Conservation (phyloP, 2,888 invertebrate genomes). For the Himalopsyche japonica region DNA sequence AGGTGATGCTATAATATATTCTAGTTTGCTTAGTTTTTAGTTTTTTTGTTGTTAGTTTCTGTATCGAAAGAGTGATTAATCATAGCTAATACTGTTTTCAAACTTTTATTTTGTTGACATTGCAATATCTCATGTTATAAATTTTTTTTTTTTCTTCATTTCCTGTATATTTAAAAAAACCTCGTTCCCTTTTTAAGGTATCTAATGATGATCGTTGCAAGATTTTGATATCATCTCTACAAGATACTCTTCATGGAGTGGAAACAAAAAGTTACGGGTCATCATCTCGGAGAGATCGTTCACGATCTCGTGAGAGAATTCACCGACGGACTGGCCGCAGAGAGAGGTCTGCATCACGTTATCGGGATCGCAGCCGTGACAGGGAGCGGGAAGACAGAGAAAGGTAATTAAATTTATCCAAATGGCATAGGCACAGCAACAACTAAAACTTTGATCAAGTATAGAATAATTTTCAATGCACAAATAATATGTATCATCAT, state of each 20-base stretch:
- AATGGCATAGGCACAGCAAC: neutral
- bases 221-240: conserved; percentile 93
- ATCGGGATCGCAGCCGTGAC: conserved; percentile 52
- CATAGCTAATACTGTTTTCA: too few species aligned
- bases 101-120: too few species aligned
- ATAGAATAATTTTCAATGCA: too few species aligned
- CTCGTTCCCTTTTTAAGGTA: conserved; percentile 54
- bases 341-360: conserved; percentile 57
- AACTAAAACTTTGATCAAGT: too few species aligned
- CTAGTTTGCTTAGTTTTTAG: too few species aligned
- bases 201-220: conserved; percentile 97
- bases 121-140: too few species aligned
- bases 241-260: conserved; percentile 95
- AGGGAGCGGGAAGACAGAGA: conserved; percentile 56
- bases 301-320: conserved; percentile 55
- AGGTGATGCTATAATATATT: too few species aligned
- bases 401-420: conserved; percentile 45
- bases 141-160: too few species aligned
- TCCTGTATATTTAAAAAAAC: too few species aligned
- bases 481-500: too few species aligned
- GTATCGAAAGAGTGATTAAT: too few species aligned
- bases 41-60: too few species aligned
- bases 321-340: conserved; percentile 51
- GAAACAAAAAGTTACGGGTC: conserved; percentile 94
- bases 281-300: conserved; percentile 63